A percentile compares a stretch with the other conserved stretches of the same genome.
These are phyloP conservation scores for silkworm (Bombyx mori) DNA, from an alignment of 1,140 invertebrate genomes.

Conservation along the genomic window DNA sequence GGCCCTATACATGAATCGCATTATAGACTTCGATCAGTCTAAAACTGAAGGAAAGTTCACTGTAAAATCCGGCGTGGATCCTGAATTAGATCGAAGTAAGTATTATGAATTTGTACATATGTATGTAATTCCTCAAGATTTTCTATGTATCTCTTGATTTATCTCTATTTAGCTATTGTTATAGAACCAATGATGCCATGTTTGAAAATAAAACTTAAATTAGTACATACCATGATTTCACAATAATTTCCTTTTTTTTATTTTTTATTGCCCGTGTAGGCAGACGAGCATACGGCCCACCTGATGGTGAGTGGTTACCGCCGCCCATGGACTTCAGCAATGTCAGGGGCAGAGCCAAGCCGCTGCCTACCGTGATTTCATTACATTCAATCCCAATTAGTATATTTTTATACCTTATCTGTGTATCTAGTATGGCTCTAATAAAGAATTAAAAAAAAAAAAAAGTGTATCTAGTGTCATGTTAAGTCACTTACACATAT, in stretches of 20 bases:
- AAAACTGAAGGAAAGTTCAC: constrained; percentile 75
- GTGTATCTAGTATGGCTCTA: too few relatives aligned
- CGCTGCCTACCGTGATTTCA: constrained; percentile 1
- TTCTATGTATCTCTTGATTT: too few relatives aligned
- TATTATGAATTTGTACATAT: constrained; percentile 10
- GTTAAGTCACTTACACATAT: not conserved
- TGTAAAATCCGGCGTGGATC: constrained; percentile 78
- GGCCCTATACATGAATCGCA: constrained; percentile 65
- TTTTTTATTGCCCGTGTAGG: not conserved
- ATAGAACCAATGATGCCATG: too few relatives aligned
- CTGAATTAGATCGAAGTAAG: constrained; percentile 78
- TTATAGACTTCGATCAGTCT: constrained; percentile 80
- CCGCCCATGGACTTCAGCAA: too few relatives aligned
- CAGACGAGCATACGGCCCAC: too few relatives aligned
- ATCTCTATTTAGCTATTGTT: too few relatives aligned
- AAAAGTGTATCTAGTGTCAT: not conserved
- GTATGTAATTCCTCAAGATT: not conserved
- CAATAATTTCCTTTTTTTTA: not conserved
- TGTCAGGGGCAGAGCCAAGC: too few relatives aligned
- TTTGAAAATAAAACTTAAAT: too few relatives aligned
- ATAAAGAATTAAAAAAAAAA: constrained; percentile 2
- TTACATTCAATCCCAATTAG: not conserved
- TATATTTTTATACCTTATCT: too few relatives aligned
- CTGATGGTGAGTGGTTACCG: too few relatives aligned
- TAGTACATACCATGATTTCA: too few relatives aligned